Evolutionary conservation across 2,888 invertebrate species (phyloP), one percentile per base, ranked within the genome.

Genomic region (Ctenicera cuprea): DNA sequence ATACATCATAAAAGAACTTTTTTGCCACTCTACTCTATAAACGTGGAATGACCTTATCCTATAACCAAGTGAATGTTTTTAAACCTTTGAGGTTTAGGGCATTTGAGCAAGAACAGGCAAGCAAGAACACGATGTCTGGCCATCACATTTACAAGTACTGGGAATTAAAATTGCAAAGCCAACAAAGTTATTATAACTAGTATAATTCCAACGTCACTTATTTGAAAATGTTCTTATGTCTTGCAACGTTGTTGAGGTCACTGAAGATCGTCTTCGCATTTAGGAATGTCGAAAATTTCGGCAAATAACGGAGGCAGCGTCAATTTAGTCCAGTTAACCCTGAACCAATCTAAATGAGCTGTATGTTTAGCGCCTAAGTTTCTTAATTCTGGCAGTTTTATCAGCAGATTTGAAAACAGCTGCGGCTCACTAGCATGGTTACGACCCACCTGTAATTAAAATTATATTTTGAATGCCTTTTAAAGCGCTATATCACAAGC

Each of bases 271-370:
- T 94, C 94, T 85, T 93, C 94, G 83, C 91, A 91, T 87, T 94
- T 95, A 79, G 97, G 96, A 88, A 98, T 97, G 91, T 98, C 98
- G 88, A 97, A 98, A 82, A 98, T 97, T 88, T 98, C 98, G 38
- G 97, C 94, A 88, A 97, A 98, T 68, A 98, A 91, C 2, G 97
- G 97, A 57, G 98, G 98, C 82, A 98, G 90, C 76, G 94, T 90
- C 73, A 95, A 90, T 82, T 93, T 92, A 73, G 92, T 91, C 97
- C 97, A 97, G 88, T 95, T 93, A 82, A 93, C 91, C 80, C 97
- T 92, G 88, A 96, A 97, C 97, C 97, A 98, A 85, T 93, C 92
- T 83, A 98, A 90, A 82, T 95, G 93, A 78, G 94, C 92, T 80
- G 93, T 91, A 88, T 98, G 97, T 79, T 94, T 93, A 52, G 90